Evolutionary conservation across 1,140 invertebrate species (phyloP), one percentile per base, ranked within the genome.

Genomic region (Diabrotica undecimpunctata): DNA sequence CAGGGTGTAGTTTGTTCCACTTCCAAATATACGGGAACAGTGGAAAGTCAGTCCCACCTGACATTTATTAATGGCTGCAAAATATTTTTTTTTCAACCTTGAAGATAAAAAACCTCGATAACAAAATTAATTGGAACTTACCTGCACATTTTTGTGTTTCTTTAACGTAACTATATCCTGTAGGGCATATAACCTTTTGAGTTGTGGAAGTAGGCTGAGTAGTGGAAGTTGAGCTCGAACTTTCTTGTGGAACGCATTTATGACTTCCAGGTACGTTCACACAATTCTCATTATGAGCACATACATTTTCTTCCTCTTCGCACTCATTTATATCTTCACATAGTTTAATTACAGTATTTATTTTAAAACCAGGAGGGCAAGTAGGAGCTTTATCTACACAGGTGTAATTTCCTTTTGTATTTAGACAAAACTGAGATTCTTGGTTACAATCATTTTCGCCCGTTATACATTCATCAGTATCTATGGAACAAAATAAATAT

Each of bases 1-100:
- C 5, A 98, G 79, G 0, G 95, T 96, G 75, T 99, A 99, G 0
- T 97, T 97, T 0, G 96, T 99, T 0, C 97, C 97, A 79, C 97
- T 98, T 0, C 91, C 89, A 14, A 90, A 84, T 36, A 90, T 89
- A 51, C 93, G 75, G 11, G 94, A 87, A 76, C 95, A 97, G 11
- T 87, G 83, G 75, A 86, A 96, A 8, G 92, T n/a, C n/a, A n/a
- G n/a, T n/a, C n/a, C n/a, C n/a, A n/a, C n/a, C n/a, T n/a, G n/a
- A n/a, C n/a, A n/a, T n/a, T n/a, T n/a, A n/a, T n/a, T n/a, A n/a
- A n/a, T n/a, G n/a, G n/a, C n/a, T n/a, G n/a, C n/a, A n/a, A n/a
- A n/a, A n/a, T n/a, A n/a, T n/a, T n/a, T n/a, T n/a, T n/a, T n/a
- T n/a, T n/a, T n/a, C n/a, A n/a, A n/a, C n/a, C n/a, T n/a, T n/a